phyloP scores from a whole-genome alignment of 2,113 vertebrate genomes.

The Dascyllus trimaculatus region DNA sequence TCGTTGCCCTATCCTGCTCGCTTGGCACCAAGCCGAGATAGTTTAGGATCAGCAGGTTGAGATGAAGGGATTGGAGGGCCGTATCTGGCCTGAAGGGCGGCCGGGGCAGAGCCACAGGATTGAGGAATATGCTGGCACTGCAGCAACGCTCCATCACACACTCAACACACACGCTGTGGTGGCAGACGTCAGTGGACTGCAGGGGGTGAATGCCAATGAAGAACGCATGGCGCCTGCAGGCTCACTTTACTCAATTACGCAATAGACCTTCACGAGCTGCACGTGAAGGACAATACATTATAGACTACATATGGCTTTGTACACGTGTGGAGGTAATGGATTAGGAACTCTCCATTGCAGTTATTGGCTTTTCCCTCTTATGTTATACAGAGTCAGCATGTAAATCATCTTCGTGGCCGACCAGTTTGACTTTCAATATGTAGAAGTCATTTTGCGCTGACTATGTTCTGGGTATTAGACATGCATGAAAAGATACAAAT shows the following conservation, averaged over 20 bases:
- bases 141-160: constrained; percentile 56
- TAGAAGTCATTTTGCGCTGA: constrained; percentile 26
- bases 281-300: constrained; percentile 72
- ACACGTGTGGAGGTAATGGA: constrained; percentile 47
- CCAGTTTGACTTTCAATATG: constrained; percentile 39
- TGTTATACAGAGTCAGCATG: constrained; percentile 57
- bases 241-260: constrained; percentile 61
- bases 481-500: constrained; percentile 15
- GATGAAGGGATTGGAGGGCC: constrained; percentile 45
- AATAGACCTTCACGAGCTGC: constrained; percentile 67
- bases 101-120: constrained; percentile 47
- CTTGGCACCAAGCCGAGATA: constrained; percentile 55
- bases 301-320: constrained; percentile 26
- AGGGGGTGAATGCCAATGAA: constrained; percentile 48
- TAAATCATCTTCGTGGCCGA: constrained; percentile 3
- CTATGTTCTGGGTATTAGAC: constrained; percentile 27
- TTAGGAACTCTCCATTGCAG: constrained; percentile 28
- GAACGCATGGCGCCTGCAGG: constrained; percentile 36
- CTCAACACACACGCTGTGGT: constrained; percentile 36
- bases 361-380: constrained; percentile 51
- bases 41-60: constrained; percentile 44
- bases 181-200: constrained; percentile 38
- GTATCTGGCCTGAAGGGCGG: constrained; percentile 56
- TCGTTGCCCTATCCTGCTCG: constrained; percentile 47
- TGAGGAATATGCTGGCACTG: constrained; percentile 80